Percentiles rank a stretch among this genome's conserved stretches.
Conservation (phyloP, 2,888 invertebrate species). For the Atrina japonica region DNA sequence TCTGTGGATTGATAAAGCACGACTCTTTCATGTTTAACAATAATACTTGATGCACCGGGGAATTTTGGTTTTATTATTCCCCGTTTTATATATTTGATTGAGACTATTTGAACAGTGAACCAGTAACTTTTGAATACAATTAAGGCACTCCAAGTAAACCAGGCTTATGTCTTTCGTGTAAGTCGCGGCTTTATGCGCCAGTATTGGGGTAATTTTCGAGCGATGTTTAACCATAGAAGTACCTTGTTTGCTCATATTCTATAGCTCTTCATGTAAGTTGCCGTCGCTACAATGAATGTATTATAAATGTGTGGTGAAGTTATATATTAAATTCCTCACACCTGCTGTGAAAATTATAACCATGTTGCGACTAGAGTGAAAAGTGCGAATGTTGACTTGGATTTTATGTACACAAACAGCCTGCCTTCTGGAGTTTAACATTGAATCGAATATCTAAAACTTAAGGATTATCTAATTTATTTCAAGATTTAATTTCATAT, state of each 20-base stretch:
- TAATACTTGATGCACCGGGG: too few species aligned
- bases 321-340: constrained; percentile 31
- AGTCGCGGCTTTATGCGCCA: not conserved
- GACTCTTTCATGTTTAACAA: too few species aligned
- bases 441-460: too few species aligned
- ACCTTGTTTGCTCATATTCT: constrained; percentile 5
- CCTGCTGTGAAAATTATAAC: constrained; percentile 34
- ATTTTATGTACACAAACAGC: too few species aligned
- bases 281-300: constrained; percentile 17
- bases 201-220: constrained; percentile 5
- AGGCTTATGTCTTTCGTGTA: too few species aligned
- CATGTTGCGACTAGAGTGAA: constrained; percentile 16
- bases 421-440: too few species aligned
- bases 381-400: constrained; percentile 10
- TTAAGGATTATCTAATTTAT: too few species aligned
- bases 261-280: constrained; percentile 21
- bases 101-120: not conserved
- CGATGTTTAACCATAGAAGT: not conserved
- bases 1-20: too few species aligned
- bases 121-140: not conserved
- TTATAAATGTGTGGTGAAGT: constrained; percentile 27
- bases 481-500: too few species aligned
- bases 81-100: too few species aligned
- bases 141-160: not conserved
- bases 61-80: too few species aligned